These are phyloP conservation scores for Tromatobia lineatoria DNA, from an alignment of 2,888 invertebrate species.

Conservation along the genomic window DNA sequence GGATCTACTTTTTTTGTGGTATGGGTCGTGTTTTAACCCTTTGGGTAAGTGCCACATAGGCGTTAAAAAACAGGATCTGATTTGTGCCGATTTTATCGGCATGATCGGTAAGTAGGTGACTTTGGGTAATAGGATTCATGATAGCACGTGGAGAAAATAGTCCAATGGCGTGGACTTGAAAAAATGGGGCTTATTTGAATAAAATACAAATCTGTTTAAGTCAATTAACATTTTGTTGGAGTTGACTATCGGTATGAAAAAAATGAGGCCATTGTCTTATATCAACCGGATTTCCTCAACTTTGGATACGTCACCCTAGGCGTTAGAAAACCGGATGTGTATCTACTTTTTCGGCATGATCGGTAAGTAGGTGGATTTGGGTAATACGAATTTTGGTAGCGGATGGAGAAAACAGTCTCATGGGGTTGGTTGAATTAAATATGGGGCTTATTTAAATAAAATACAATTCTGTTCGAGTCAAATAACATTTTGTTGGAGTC, in stretches of 20 bases:
- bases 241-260: conserved; percentile 31
- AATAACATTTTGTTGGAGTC: no score
- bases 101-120: neutral
- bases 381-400: neutral
- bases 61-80: neutral
- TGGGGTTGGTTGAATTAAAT: no score
- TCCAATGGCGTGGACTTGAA: no score
- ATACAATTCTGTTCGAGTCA: no score
- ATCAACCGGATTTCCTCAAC: neutral
- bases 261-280: conserved; percentile 38
- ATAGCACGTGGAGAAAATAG: no score
- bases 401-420: neutral
- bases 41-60: neutral
- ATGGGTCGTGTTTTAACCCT: neutral
- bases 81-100: neutral
- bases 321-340: neutral
- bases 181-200: no score
- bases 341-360: neutral
- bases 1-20: neutral
- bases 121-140: neutral
- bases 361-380: neutral
- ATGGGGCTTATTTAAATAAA: no score
- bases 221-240: no score
- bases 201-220: no score
- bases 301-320: neutral